These are phyloP conservation scores for Calidris pygmaea DNA, from an alignment of 2,113 vertebrate species.

Conservation along the genomic window DNA sequence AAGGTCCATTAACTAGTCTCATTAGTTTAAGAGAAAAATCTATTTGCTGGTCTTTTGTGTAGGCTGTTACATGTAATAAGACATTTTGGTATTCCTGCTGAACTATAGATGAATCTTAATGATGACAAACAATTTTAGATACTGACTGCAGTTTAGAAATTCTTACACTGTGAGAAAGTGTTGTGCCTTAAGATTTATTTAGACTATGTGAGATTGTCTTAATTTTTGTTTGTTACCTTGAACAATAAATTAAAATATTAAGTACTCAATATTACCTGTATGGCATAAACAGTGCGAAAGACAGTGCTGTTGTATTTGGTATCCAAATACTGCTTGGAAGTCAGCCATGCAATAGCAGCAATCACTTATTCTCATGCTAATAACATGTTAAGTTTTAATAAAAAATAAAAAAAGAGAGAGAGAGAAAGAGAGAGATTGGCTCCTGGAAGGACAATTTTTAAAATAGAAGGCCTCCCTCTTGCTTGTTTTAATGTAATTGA, in stretches of 20 bases:
- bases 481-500: not conserved
- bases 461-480: not conserved
- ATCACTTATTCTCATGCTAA: not conserved
- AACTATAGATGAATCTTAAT: not conserved
- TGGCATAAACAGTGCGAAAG: not conserved
- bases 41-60: conserved; percentile 26
- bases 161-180: not conserved
- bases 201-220: not conserved
- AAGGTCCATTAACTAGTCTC: conserved; percentile 11
- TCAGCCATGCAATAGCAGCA: not conserved
- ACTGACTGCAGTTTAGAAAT: not conserved
- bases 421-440: not conserved
- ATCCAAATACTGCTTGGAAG: not conserved
- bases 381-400: not conserved
- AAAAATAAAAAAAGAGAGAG: not conserved
- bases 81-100: not conserved
- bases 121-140: not conserved
- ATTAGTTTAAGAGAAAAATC: conserved; percentile 29
- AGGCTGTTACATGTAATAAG: not conserved
- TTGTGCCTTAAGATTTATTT: not conserved
- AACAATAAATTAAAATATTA: not conserved
- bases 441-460: not conserved
- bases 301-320: not conserved
- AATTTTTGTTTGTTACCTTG: not conserved
- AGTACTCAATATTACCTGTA: not conserved